Evolutionary conservation across 2,797 vertebrate genomes (phyloP).

Genomic region (Sebastes hubbsi): DNA sequence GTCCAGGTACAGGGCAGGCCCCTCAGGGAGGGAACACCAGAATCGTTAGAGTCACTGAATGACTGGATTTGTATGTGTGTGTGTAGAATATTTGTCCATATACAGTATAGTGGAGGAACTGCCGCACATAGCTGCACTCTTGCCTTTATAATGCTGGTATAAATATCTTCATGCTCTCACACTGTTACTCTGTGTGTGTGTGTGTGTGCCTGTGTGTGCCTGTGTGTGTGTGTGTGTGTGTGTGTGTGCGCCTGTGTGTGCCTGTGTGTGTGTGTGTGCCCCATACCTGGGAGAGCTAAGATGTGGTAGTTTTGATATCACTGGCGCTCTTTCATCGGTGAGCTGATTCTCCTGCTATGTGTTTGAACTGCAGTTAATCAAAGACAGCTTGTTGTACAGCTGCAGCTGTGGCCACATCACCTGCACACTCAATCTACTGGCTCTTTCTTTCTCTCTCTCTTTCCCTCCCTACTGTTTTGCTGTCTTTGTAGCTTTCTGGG

Average conservation of each 20-base stretch:
- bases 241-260: neutral
- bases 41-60: slow-evolving; percentile 18
- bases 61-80: slow-evolving; percentile 2
- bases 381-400: slow-evolving; percentile 56
- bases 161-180: neutral
- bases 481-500: slow-evolving; percentile 4
- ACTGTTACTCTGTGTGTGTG: neutral
- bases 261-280: slow-evolving; percentile 19
- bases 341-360: slow-evolving; percentile 70
- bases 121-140: neutral
- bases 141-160: neutral
- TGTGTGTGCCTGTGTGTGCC: neutral
- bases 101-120: neutral
- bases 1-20: slow-evolving; percentile 29
- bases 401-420: slow-evolving; percentile 67
- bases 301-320: slow-evolving; percentile 70
- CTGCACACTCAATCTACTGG: slow-evolving; percentile 28
- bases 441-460: neutral
- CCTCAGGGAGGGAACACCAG: slow-evolving; percentile 32
- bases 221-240: too few species aligned
- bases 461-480: neutral
- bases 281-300: slow-evolving; percentile 20
- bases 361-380: slow-evolving; percentile 74
- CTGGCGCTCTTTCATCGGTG: slow-evolving; percentile 65
- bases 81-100: slow-evolving; percentile 6